Conservation (phyloP, 2,113 vertebrate species). For the Perognathus longimembris region DNA sequence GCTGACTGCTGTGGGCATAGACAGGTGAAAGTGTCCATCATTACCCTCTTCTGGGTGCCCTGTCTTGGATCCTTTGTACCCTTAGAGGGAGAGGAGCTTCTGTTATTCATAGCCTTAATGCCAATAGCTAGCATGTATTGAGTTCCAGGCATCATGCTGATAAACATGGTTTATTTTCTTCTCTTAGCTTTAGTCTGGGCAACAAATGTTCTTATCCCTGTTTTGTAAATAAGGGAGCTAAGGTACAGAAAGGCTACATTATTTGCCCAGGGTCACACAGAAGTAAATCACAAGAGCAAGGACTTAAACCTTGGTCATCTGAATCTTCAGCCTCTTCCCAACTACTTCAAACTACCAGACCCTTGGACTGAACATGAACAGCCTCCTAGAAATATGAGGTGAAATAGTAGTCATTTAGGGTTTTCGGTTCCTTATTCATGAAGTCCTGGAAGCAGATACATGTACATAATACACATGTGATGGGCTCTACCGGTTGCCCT, state of each 20-base stretch:
- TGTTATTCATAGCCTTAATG: background rate
- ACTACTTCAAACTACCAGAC: background rate
- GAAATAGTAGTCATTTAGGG: background rate
- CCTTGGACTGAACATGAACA: background rate
- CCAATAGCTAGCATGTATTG: background rate
- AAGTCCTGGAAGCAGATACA: too few species aligned
- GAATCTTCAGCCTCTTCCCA: background rate
- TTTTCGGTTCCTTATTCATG: background rate
- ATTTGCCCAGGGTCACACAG: background rate
- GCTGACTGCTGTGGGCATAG: background rate
- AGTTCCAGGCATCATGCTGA: background rate
- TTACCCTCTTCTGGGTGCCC: background rate
- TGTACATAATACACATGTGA: rapidly evolving
- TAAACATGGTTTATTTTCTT: background rate
- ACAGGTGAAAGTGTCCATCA: too few species aligned
- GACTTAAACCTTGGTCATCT: background rate
- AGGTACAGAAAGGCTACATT: background rate
- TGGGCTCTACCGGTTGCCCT: too few species aligned
- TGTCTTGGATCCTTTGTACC: background rate
- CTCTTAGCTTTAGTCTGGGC: background rate
- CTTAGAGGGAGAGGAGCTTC: background rate
- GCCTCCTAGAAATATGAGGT: background rate
- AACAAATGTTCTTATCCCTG: background rate
- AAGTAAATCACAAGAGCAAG: background rate
- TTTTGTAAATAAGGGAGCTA: background rate